Evolutionary conservation across 1,140 invertebrate genomes (phyloP).

Genomic region (Gonatopus flavifemur): DNA sequence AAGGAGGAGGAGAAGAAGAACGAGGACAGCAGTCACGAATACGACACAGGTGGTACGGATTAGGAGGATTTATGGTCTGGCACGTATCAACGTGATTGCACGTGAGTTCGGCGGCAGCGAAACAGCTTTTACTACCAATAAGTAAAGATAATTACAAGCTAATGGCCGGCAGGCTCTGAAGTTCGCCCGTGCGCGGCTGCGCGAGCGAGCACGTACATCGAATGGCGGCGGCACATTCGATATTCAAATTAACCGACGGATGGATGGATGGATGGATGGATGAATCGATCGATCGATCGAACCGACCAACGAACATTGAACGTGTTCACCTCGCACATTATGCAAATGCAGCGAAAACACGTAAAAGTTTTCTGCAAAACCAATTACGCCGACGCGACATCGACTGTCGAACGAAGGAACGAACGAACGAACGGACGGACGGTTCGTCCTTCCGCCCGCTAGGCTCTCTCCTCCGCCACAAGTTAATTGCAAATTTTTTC

Average conservation of each 20-base stretch:
- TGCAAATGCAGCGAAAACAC: slow-evolving; percentile 54
- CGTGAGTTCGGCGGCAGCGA: slow-evolving; percentile 12
- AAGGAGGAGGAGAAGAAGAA: neutral
- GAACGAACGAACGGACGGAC: neutral
- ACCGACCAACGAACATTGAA: slow-evolving; percentile 4
- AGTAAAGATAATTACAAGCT: slow-evolving; percentile 56
- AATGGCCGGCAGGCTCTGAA: slow-evolving; percentile 32
- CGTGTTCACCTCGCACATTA: slow-evolving; percentile 50
- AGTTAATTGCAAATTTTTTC: slow-evolving; percentile 44
- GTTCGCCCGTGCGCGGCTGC: slow-evolving; percentile 10
- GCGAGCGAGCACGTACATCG: slow-evolving; percentile 21
- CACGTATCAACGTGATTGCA: slow-evolving; percentile 26
- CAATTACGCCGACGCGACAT: slow-evolving; percentile 52
- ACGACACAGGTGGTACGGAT: slow-evolving; percentile 23
- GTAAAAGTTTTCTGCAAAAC: slow-evolving; percentile 53
- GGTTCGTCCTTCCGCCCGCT: slow-evolving; percentile 5
- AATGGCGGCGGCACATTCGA: slow-evolving; percentile 35
- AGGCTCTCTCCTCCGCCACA: slow-evolving; percentile 4
- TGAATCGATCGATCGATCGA: slow-evolving; percentile 53
- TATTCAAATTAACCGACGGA: slow-evolving; percentile 58
- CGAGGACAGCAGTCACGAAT: slow-evolving; percentile 17
- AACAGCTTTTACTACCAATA: slow-evolving; percentile 43
- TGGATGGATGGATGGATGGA: no score
- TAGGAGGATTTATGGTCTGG: slow-evolving; percentile 38
- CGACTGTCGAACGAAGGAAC: slow-evolving; percentile 28